Percentiles rank a stretch among this genome's conserved stretches.
Conservation (phyloP, 2,888 invertebrate species). For the Teleiodes luculella region DNA sequence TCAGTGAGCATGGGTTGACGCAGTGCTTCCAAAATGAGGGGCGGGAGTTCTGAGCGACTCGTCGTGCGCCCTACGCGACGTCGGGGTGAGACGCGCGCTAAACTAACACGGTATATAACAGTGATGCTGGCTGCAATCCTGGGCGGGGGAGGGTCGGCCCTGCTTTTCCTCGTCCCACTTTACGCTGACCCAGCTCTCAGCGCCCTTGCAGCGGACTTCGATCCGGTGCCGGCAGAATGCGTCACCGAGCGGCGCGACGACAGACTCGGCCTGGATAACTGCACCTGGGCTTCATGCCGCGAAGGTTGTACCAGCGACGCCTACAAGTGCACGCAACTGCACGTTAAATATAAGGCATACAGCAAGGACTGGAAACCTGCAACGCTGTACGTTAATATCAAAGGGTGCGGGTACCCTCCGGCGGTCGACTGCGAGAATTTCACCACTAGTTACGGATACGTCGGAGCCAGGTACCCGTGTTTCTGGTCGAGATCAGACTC, state of each 20-base stretch:
- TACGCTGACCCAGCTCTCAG: conserved; percentile 76
- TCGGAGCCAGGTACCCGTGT: conserved; percentile 82
- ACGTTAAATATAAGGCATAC: conserved; percentile 79
- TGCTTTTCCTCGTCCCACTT: conserved; percentile 70
- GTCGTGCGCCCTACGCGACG: conserved; percentile 61
- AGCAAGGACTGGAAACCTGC: conserved; percentile 77
- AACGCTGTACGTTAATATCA: conserved; percentile 87
- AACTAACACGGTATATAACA: conserved; percentile 66
- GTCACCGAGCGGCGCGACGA: conserved; percentile 85
- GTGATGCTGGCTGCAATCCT: conserved; percentile 64
- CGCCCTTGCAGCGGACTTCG: conserved; percentile 85
- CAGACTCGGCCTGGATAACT: conserved; percentile 85
- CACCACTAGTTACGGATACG: conserved; percentile 82
- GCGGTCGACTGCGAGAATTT: conserved; percentile 87
- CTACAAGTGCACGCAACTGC: conserved; percentile 83
- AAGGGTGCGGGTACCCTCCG: conserved; percentile 91
- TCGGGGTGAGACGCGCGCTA: conserved; percentile 63
- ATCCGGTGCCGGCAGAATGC: conserved; percentile 85
- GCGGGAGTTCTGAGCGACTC: conserved; percentile 70
- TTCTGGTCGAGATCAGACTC: conserved; percentile 88
- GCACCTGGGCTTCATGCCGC: conserved; percentile 88
- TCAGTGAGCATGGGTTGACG: conserved; percentile 64
- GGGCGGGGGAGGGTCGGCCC: conserved; percentile 67
- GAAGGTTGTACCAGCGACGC: conserved; percentile 90
- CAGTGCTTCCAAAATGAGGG: conserved; percentile 64